A percentile compares a stretch with the other conserved stretches of the same genome.
Conservation (phyloP, 2,888 invertebrate species). For the Heliconius hortense region DNA sequence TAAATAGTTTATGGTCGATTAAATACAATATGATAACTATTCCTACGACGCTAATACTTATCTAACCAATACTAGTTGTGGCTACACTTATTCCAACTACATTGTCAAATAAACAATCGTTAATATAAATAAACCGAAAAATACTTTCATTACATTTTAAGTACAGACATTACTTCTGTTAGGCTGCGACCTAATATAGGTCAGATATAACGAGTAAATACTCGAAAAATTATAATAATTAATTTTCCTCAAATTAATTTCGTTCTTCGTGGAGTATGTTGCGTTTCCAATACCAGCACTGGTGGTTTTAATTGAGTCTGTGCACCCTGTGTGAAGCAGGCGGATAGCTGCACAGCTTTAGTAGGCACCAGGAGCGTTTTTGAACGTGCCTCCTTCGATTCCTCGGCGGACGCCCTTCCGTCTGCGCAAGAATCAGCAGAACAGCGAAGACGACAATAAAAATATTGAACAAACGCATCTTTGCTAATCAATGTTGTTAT, state of each 20-base stretch:
- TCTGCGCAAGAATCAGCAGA: slow-evolving; percentile 49
- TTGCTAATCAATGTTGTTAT: slow-evolving; percentile 34
- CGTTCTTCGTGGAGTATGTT: not conserved
- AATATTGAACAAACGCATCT: slow-evolving; percentile 65
- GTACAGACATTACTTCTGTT: slow-evolving; percentile 65
- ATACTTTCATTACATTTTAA: slow-evolving; percentile 62
- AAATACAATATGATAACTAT: slow-evolving; percentile 15
- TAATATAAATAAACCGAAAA: slow-evolving; percentile 42
- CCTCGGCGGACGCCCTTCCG: slow-evolving; percentile 55
- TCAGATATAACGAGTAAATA: slow-evolving; percentile 46
- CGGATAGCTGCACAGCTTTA: slow-evolving; percentile 65
- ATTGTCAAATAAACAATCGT: slow-evolving; percentile 12
- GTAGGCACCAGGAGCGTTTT: slow-evolving; percentile 60
- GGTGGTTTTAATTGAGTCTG: slow-evolving; percentile 33
- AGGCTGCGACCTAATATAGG: slow-evolving; percentile 72
- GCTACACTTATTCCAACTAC: slow-evolving; percentile 18
- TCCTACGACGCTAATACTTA: slow-evolving; percentile 29
- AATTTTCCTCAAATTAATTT: slow-evolving; percentile 21
- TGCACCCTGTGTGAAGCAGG: slow-evolving; percentile 51
- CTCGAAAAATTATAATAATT: slow-evolving; percentile 39
- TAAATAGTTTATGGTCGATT: not conserved
- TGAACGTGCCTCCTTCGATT: slow-evolving; percentile 49
- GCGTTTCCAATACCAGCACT: slow-evolving; percentile 1
- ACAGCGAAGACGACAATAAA: slow-evolving; percentile 53
- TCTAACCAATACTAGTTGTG: slow-evolving; percentile 33